Evolutionary conservation across 2,113 vertebrate species (phyloP).

Genomic region (Zapus hudsonius): DNA sequence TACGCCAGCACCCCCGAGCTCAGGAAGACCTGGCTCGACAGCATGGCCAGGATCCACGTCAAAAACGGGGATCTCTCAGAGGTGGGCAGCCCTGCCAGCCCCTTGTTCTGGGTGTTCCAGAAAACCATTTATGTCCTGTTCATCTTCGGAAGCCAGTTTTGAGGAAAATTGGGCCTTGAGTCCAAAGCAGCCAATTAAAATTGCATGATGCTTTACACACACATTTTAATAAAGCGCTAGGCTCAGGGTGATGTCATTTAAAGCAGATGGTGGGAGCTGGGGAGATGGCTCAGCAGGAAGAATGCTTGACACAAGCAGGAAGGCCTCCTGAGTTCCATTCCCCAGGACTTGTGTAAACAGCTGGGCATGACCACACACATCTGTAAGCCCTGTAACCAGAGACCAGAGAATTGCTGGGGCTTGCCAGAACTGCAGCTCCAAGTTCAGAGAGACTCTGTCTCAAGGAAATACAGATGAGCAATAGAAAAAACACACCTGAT

Average conservation of each 20-base stretch:
- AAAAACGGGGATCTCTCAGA: conserved; percentile 98
- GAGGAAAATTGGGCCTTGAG: not conserved
- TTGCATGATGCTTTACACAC: not conserved
- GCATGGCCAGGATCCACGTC: conserved; percentile 98
- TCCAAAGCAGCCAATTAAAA: not conserved
- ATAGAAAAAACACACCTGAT: too few species aligned
- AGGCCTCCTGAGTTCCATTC: too few species aligned
- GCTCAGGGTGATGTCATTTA: not conserved
- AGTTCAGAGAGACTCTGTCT: too few species aligned
- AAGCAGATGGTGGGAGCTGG: not conserved
- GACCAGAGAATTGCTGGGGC: too few species aligned
- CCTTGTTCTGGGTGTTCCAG: not conserved
- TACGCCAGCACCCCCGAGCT: conserved; percentile 98
- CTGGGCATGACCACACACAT: too few species aligned
- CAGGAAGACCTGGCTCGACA: conserved; percentile 98
- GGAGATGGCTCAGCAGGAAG: too few species aligned
- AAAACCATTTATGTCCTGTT: not conserved
- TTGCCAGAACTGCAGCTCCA: too few species aligned
- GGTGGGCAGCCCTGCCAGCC: conserved; percentile 88
- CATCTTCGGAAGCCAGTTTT: not conserved
- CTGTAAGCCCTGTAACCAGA: too few species aligned
- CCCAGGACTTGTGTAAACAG: too few species aligned
- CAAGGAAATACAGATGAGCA: too few species aligned
- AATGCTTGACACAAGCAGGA: too few species aligned
- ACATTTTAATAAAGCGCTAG: not conserved